Percentiles rank a stretch among this genome's conserved stretches.
Conservation (phyloP, 2,888 invertebrate species). For the Pantelozetes paolii region DNA sequence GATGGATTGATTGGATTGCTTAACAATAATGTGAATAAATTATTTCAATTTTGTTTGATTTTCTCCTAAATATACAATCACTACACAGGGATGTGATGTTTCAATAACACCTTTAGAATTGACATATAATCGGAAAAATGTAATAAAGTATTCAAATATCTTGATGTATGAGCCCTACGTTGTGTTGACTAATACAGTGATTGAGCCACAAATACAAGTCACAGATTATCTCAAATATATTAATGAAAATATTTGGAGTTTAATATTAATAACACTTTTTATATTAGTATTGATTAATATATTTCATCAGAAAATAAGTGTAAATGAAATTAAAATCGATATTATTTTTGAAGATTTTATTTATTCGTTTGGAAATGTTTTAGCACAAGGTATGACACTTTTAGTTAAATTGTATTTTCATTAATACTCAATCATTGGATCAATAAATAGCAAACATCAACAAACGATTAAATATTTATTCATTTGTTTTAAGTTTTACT, state of each 20-base stretch:
- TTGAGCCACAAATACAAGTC: neutral
- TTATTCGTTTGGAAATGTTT: neutral
- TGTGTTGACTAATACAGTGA: neutral
- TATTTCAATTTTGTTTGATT: too few species aligned
- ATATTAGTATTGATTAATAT: neutral
- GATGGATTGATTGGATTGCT: constrained; percentile 14
- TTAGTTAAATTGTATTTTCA: neutral
- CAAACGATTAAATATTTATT: neutral
- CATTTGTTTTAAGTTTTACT: neutral
- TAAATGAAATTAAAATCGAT: neutral
- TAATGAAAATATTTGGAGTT: neutral
- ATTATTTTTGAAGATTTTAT: neutral
- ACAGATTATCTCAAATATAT: constrained; percentile 9
- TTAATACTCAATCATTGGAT: neutral
- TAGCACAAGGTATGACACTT: neutral
- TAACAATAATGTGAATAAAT: neutral
- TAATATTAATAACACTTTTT: neutral
- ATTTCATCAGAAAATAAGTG: neutral
- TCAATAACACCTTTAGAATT: constrained; percentile 13
- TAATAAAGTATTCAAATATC: neutral
- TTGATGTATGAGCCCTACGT: constrained; percentile 18
- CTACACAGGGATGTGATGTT: neutral
- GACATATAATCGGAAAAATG: neutral
- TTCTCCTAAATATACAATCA: too few species aligned
- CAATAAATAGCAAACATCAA: neutral